These are phyloP conservation scores for Trichomycterus rosablanca DNA, from an alignment of 2,113 vertebrate species.

Conservation along the genomic window DNA sequence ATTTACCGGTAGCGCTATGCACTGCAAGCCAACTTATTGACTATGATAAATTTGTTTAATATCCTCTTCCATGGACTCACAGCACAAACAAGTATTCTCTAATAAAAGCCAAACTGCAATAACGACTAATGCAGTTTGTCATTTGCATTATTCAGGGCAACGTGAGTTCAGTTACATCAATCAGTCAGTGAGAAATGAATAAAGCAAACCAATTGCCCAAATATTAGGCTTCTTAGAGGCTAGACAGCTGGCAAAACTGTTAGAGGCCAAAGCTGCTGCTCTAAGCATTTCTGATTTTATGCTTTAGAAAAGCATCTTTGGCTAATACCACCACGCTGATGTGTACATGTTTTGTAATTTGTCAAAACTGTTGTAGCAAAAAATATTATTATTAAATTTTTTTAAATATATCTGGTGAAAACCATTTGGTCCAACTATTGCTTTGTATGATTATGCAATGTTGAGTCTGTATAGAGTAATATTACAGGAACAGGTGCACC, in stretches of 20 bases:
- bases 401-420: too few species aligned
- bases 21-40: conserved; percentile 24
- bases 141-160: conserved; percentile 36
- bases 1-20: conserved; percentile 10
- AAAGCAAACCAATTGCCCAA: conserved; percentile 19
- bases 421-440: too few species aligned
- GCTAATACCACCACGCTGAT: background rate
- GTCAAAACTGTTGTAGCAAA: too few species aligned
- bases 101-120: conserved; percentile 28
- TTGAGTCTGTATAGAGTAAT: too few species aligned
- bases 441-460: too few species aligned
- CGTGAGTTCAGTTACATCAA: conserved; percentile 36
- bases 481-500: too few species aligned
- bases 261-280: conserved; percentile 22
- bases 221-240: conserved; percentile 26
- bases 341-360: too few species aligned
- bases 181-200: conserved; percentile 31
- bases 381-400: too few species aligned
- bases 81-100: conserved; percentile 9
- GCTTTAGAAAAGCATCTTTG: conserved; percentile 7
- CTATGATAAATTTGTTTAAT: conserved; percentile 41
- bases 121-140: conserved; percentile 37
- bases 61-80: conserved; percentile 24
- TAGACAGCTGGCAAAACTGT: too few species aligned
- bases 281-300: conserved; percentile 11